phyloP scores from a whole-genome alignment of 2,113 vertebrate species.

The Hoplias malabaricus region DNA sequence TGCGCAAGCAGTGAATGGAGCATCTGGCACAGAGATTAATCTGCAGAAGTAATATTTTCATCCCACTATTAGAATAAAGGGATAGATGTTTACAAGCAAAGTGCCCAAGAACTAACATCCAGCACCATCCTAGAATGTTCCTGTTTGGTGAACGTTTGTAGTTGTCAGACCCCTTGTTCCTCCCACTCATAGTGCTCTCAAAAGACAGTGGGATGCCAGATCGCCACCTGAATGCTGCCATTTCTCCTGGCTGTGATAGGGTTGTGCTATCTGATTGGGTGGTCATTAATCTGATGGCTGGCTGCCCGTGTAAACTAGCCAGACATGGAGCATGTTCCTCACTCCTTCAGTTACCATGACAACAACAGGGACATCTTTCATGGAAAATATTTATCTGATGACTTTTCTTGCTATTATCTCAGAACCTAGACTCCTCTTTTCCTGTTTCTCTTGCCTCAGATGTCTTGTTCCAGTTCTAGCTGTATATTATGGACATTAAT shows the following conservation, averaged over 20 bases:
- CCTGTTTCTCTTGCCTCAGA: not conserved
- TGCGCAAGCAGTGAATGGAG: not conserved
- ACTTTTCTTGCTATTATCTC: not conserved
- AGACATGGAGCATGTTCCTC: slow-evolving; percentile 11
- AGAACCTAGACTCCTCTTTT: not conserved
- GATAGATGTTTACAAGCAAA: not conserved
- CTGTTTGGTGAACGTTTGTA: slow-evolving; percentile 4
- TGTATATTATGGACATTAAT: too few relatives aligned
- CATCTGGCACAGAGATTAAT: slow-evolving; percentile 13
- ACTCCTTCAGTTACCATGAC: slow-evolving; percentile 27
- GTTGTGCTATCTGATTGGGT: slow-evolving; percentile 31
- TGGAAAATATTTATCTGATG: not conserved
- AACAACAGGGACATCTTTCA: slow-evolving; percentile 3
- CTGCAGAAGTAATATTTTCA: not conserved
- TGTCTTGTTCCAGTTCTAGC: too few relatives aligned
- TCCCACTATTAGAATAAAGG: not conserved
- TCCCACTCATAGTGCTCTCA: slow-evolving; percentile 22
- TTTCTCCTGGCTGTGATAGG: slow-evolving; percentile 10
- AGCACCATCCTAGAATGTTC: not conserved
- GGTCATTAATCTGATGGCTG: slow-evolving; percentile 33
- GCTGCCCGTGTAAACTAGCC: slow-evolving; percentile 11
- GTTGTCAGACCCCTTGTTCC: slow-evolving; percentile 30
- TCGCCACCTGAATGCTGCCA: not conserved
- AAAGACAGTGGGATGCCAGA: slow-evolving; percentile 14
- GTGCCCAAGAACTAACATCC: not conserved